phyloP scores from a whole-genome alignment of 2,113 vertebrate species.

The Saguinus midas region DNA sequence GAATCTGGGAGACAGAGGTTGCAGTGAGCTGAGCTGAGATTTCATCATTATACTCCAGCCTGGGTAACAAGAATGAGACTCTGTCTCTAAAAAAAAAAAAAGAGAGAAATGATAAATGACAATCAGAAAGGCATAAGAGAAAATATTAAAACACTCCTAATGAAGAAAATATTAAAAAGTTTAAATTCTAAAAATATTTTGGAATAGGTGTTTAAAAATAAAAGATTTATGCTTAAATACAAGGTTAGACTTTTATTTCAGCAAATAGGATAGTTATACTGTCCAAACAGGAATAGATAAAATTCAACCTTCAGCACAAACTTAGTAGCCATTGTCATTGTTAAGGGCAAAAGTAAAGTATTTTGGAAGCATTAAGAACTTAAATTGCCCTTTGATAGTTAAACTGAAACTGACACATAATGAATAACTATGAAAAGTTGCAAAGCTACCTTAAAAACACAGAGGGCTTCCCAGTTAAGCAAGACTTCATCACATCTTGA shows the following conservation, averaged over 20 bases:
- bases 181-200: slow-evolving; percentile 23
- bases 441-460: background rate
- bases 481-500: background rate
- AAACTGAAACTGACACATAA: background rate
- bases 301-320: background rate
- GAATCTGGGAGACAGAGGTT: too few relatives aligned
- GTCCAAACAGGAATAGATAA: background rate
- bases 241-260: background rate
- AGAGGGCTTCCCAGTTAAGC: background rate
- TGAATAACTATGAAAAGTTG: background rate
- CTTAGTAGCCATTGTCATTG: background rate
- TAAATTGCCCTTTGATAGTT: background rate
- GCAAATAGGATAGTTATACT: background rate
- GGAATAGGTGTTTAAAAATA: background rate
- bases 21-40: too few relatives aligned
- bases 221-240: background rate
- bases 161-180: background rate
- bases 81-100: too few relatives aligned
- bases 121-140: background rate
- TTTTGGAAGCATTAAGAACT: slow-evolving; percentile 15
- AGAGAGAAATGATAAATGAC: background rate
- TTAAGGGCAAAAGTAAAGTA: background rate
- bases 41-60: too few relatives aligned
- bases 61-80: too few relatives aligned
- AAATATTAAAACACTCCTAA: background rate